These are phyloP conservation scores for Oscheius onirici DNA, from an alignment of 2,888 invertebrate species.

Conservation along the genomic window DNA sequence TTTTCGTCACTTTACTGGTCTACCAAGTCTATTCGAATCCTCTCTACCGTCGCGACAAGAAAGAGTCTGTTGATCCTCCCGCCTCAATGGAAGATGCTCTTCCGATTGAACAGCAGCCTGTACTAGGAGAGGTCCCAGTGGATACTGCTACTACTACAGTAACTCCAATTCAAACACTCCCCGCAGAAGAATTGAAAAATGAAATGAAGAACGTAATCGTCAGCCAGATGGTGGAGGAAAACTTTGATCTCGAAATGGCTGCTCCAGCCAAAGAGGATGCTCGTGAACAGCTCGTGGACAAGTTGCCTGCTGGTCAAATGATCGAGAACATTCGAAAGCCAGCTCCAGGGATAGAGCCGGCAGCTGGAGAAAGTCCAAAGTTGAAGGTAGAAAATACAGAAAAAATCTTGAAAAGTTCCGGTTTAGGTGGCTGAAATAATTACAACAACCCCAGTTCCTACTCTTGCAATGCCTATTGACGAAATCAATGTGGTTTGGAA, in stretches of 20 bases:
- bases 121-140: not conserved
- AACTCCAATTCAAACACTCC: not conserved
- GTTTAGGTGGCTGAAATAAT: not conserved
- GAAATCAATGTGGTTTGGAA: not conserved
- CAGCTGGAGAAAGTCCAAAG: not conserved
- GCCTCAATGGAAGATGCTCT: not conserved
- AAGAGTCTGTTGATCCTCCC: not conserved
- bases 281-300: not conserved
- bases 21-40: not conserved
- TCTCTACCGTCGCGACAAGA: not conserved
- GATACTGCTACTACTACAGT: not conserved
- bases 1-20: not conserved
- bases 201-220: constrained; percentile 9
- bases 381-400: constrained; percentile 2
- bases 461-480: not conserved
- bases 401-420: not conserved
- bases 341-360: not conserved
- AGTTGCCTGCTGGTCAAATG: not conserved
- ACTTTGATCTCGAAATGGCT: constrained; percentile 16
- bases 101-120: not conserved
- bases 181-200: constrained; percentile 12
- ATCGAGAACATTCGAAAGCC: constrained; percentile 7
- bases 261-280: not conserved
- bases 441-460: not conserved
- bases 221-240: not conserved